A percentile compares a stretch with the other conserved stretches of the same genome.
phyloP scores from a whole-genome alignment of 2,797 vertebrate species.

The Poeciliopsis paucimaculata region DNA sequence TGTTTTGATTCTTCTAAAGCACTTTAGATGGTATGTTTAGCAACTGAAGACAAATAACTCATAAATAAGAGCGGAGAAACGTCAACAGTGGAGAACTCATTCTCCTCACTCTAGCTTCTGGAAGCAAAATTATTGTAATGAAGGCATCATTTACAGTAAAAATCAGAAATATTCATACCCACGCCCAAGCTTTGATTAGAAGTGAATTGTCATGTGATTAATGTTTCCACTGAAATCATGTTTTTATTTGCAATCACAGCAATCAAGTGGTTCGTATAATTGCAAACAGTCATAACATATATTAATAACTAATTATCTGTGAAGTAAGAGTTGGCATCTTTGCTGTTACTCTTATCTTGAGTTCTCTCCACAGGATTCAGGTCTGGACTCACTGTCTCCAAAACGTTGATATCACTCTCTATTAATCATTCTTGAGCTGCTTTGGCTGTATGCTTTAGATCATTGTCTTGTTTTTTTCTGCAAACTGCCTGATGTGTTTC shows the following conservation, averaged over 20 bases:
- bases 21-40: neutral
- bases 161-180: neutral
- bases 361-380: constrained; percentile 6
- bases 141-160: neutral
- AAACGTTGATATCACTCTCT: constrained; percentile 21
- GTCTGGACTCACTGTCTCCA: constrained; percentile 10
- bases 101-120: neutral
- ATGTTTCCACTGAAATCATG: neutral
- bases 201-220: neutral
- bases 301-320: constrained; percentile 8
- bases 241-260: constrained; percentile 4
- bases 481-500: constrained; percentile 8
- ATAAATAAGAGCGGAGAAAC: neutral
- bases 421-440: constrained; percentile 7
- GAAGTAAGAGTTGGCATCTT: neutral
- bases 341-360: constrained; percentile 7
- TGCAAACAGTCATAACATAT: constrained; percentile 15
- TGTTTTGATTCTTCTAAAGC: neutral
- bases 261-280: constrained; percentile 14
- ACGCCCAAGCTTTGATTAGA: neutral
- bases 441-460: constrained; percentile 15
- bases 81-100: neutral
- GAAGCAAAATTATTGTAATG: constrained; percentile 2
- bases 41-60: neutral
- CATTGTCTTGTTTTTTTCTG: constrained; percentile 10